These are phyloP conservation scores for Argyresthia goedartella DNA, from an alignment of 2,888 invertebrate species.

Conservation along the genomic window DNA sequence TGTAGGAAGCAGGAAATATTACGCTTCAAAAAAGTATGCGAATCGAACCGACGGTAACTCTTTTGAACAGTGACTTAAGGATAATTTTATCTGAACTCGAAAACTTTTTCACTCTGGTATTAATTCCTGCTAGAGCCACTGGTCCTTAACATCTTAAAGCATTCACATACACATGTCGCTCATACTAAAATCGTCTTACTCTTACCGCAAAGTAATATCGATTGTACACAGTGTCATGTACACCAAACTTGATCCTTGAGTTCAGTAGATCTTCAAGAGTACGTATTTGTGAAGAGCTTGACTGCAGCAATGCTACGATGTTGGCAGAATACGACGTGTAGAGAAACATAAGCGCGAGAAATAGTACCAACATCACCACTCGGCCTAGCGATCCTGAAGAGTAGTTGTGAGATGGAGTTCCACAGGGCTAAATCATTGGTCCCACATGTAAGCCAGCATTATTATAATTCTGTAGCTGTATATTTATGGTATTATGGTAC, in stretches of 20 bases:
- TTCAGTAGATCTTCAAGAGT: slow-evolving; percentile 74
- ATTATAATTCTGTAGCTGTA: neutral
- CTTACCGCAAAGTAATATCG: slow-evolving; percentile 76
- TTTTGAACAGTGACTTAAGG: too few species aligned
- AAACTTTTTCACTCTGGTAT: too few species aligned
- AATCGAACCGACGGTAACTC: too few species aligned
- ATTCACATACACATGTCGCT: too few species aligned
- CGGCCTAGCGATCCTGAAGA: slow-evolving; percentile 60
- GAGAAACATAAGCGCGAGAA: slow-evolving; percentile 76
- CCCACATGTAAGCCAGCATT: neutral
- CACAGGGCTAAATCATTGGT: neutral
- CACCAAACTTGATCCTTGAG: slow-evolving; percentile 76
- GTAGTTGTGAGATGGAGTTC: neutral
- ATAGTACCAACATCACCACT: slow-evolving; percentile 73
- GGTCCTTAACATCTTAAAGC: too few species aligned
- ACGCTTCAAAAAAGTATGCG: too few species aligned
- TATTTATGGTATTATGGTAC: slow-evolving; percentile 8
- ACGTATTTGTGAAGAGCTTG: slow-evolving; percentile 77
- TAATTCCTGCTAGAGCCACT: too few species aligned
- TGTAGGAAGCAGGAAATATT: neutral
- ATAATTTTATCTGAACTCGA: too few species aligned
- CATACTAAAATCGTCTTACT: slow-evolving; percentile 35
- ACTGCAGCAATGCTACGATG: slow-evolving; percentile 80
- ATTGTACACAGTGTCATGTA: slow-evolving; percentile 78
- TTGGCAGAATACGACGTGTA: slow-evolving; percentile 83